Evolutionary conservation across 2,888 invertebrate species (phyloP), one percentile per base, ranked within the genome.

Genomic region (Folsomia candida): DNA sequence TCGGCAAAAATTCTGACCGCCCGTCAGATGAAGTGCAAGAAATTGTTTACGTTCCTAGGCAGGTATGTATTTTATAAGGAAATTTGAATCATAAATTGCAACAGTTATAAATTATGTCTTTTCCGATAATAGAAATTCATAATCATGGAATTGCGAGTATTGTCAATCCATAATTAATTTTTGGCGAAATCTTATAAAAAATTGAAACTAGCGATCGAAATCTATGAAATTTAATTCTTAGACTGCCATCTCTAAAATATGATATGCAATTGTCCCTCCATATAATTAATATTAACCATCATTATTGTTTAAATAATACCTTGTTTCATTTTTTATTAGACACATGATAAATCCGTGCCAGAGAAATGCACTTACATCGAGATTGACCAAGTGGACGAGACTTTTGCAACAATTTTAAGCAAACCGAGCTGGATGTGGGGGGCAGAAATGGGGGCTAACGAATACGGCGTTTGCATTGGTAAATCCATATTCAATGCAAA

Each of bases 371-470:
- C 90, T 51, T 90, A 90, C 81, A 88, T 90, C 74, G 86, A 87
- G 80, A 86, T 90, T 24, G 84, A 84, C 24, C 88, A 89, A 81
- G 82, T 83, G 2, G 83, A 84, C 9, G 84, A 86, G 28, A 87
- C 89, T 2, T 86, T 90, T 82, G 87, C 88, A 47, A 87, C 91
- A 1, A 89, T 93, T 80, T 83, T 93, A 77, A 92, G 91, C 82
- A 92, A 91, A 82, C 90, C 92, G 1, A 86, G 89, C 3, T 91
- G 91, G 87, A 89, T 90, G 87, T 92, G 92, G 92, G 93, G 92
- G 1, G 92, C 91, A 0, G 92, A 93, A 83, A 92, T 91, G 88
- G 93, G 93, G 4, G 89, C 91, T n/a, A 93, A 93, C 82, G 89
- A 91, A 77, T 87, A 88, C 79, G 89, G 89, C 63, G 90, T 93